Evolutionary conservation across 2,113 vertebrate species (phyloP), one percentile per base, ranked within the genome.

Genomic region (Agapornis roseicollis): DNA sequence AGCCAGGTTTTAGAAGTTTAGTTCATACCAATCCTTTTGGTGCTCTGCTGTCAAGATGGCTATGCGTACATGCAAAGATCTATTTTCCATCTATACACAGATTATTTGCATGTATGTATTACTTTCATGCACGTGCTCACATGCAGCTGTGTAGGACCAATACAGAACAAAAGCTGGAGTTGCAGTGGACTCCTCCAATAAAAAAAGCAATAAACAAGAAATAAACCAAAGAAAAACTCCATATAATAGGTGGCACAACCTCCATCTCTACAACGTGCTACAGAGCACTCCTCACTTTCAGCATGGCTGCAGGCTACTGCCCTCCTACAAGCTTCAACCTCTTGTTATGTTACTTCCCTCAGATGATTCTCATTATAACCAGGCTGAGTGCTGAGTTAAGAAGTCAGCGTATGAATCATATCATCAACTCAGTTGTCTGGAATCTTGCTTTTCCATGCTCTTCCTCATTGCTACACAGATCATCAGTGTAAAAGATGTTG

Each of bases 341-440:
- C 52, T 28, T 44, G 37, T 50, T 94, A 65, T 82, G 89, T 93
- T 76, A 80, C 37, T 66, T 56, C n/a, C 35, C 73, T 92, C 77
- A 81, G 69, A 90, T 86, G 88, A 93, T 91, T 94, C 87, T 93
- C 92, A 93, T 94, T 72, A 85, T 74, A 80, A 71, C 14, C 9
- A 13, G 58, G 69, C 80, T 29, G 76, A 82, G n/a, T 50, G 44
- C 77, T 39, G 68, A 87, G 47, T 78, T 73, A 52, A 89, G 86
- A 95, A 86, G 68, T 79, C 71, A 77, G 53, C 14, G 29, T 47
- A 89, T 52, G 79, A 97, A 96, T 91, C 79, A 69, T 47, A 68
- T 74, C 29, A 90, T 64, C 73, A 88, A 46, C 37, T 79, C 78
- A 93, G 42, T 50, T 83, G 74, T 73, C 90, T 87, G 89, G 86